Conservation (phyloP, 2,888 invertebrate species). For the Eupithecia pulchellata region DNA sequence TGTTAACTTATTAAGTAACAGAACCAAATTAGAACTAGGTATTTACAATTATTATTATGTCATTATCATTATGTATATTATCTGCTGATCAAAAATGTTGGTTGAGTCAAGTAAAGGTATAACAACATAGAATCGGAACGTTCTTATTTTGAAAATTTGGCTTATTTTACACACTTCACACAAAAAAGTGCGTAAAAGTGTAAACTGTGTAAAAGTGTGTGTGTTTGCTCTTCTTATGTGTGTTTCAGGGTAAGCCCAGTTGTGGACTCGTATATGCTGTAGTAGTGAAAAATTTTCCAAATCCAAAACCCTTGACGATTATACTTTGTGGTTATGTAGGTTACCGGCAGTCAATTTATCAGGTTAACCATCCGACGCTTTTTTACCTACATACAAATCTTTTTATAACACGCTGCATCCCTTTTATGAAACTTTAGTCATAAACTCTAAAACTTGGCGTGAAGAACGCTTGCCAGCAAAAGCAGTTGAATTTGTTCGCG, state of each 20-base stretch:
- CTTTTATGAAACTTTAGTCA: conserved; percentile 15
- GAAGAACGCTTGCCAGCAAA: conserved; percentile 10
- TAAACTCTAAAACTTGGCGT: conserved; percentile 16
- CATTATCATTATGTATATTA: too few species aligned
- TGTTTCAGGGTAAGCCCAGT: too few species aligned
- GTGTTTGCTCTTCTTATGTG: too few species aligned
- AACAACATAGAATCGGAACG: too few species aligned
- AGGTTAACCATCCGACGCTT: not conserved
- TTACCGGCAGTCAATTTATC: not conserved
- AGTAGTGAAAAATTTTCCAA: not conserved
- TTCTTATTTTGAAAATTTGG: not conserved
- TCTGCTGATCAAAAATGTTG: too few species aligned
- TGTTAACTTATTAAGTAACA: too few species aligned
- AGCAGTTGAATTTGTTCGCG: conserved; percentile 28
- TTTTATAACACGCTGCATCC: not conserved
- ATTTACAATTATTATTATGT: too few species aligned
- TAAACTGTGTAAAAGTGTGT: too few species aligned
- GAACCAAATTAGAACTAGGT: too few species aligned
- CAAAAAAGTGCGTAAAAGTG: too few species aligned
- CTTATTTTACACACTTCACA: not conserved
- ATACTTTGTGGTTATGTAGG: too few species aligned
- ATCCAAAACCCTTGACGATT: not conserved
- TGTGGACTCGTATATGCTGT: not conserved
- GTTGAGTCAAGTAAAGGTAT: too few species aligned
- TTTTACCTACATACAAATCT: not conserved